Base-by-base conservation (phyloP, 2,113 vertebrate species). In the Bungarus multicinctus region DNA sequence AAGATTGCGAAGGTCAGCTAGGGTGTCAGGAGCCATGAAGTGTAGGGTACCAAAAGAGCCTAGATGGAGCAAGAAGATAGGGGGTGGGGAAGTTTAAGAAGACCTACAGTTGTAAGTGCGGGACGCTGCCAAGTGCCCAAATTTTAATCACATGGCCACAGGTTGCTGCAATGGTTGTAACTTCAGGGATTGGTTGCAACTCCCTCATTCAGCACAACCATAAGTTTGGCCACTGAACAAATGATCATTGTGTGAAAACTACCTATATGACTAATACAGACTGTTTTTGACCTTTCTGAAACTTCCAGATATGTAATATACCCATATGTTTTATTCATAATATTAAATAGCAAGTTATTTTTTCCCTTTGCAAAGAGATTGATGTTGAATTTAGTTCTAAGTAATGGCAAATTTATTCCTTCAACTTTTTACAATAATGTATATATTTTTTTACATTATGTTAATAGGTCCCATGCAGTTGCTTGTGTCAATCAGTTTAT, bases 401-500 rank as follows among this genome's bases (percentile, higher is more conserved):
- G 20, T 53, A 88, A 10, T 89, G 53, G 9, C 23, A 34, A 89
- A 64, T 60, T 2, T 58, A 89, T 57, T 89, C 30, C 43, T 89
- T 60, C 43, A 3, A 5, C n/a, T 60, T 53, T 89, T 55, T 89
- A 25, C 25, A 60, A 25, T n/a, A 57, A 54, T 74, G 0, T 52
- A 69, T 2, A 90, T 34, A 11, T 52, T 88, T 54, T 86, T 57
- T 57, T 58, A 64, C 53, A 88, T 5, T 39, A 50, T 7, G 2
- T 47, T 90, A 95, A 9, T 97, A 99, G 99, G 97, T 99, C 99
- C 96, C 99, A 99, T 94, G 99, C 99, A 96, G 98, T 99, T 87
- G 99, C 99, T 53, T 99, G 99, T 0, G 99, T 99, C 94, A 99
- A 99, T 97, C 99, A 99, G 92, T 99, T 99, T 96, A 99, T 99